Base-by-base conservation (phyloP, 2,797 vertebrate genomes). In the Tauraco hartlaubi region DNA sequence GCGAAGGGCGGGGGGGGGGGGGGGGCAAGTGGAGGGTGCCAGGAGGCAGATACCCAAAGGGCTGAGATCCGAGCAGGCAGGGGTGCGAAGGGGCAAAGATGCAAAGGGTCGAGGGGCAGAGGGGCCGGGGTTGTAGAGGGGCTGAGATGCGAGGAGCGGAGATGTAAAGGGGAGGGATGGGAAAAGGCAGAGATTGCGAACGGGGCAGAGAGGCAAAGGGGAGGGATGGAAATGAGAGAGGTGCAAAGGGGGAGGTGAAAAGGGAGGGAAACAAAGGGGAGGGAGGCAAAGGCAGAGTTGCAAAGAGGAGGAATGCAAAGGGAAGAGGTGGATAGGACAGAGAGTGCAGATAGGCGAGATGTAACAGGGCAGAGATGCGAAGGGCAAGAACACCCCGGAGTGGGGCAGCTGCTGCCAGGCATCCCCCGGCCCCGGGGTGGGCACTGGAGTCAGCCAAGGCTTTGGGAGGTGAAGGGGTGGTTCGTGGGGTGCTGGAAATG, bases 221-320 rank as follows among this genome's bases (percentile, higher is more conserved):
- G 92, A 92, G 92, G 92, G 92, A 49, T 91, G 90, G 56, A 88
- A 84, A 91, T 8, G 94, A 31, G 94, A 94, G 94, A 92, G 96
- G 91, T 88, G 96, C 84, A 90, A 93, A 96, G 64, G 83, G 96
- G 94, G 92, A 92, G 95, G 88, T 85, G 92, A 67, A 92, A 87
- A 91, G 96, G 91, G 88, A 94, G 95, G 92, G 81, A 51, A 89
- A 4, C 80, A 41, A 92, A 94, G 88, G 90, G 87, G 95, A 96
- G 95, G 95, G 94, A 68, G 80, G 88, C 62, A 56, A 72, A 89
- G 72, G 64, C 85, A 94, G 72, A 72, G 72, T 66, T 56, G 83
- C 35, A 6, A 87, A 94, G 67, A 79, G 66, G 26, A 89, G 89
- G 74, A 80, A 81, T 89, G 84, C 29, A 2, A 88, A 73, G 28